Base-by-base conservation (phyloP, 1,140 invertebrate genomes). In the Temnothorax curvispinosus region DNA sequence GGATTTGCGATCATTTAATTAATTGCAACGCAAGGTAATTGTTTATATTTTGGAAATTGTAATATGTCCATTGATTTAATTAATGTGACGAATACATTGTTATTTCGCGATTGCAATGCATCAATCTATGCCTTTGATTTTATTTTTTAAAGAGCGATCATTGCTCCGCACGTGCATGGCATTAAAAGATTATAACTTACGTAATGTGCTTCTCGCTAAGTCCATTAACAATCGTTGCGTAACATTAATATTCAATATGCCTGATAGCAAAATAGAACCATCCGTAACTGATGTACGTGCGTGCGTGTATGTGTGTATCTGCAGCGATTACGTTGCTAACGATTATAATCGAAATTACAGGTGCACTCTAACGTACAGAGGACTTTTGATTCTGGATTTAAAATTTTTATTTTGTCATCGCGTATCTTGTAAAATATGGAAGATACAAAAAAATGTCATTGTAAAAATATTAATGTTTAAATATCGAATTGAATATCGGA, bases 201-300 rank as follows among this genome's bases (percentile, higher is more conserved):
- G 3, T 81, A 81, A 81, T 72, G 7, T 47, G 18, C 1, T 50
- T 72, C 27, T 47, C 9, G 18, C 44, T 60, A 82, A 82, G 18
- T 74, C 27, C 27, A 82, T 82, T 82, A 72, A 74, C 27, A 82
- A 82, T 82, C 2, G 18, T 74, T 82, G 74, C 52, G 15, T 74
- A 60, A 41, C 54, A 82, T 80, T 80, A 80, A 38, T 82, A 72
- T 72, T 72, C 27, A 82, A 82, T 82, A 74, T 72, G 15, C 54
- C 27, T 74, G 6, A 35, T 82, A 72, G 41, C 11, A 58, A 82
- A 74, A 60, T 82, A 74, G 52, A 72, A 9, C 54, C 6, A 18
- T 74, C 6, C 67, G 41, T 38, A 82, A 74, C 72, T 44, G 21
- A 21, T 21, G 27, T 32, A 58, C 38, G 11, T 44, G 9, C 13